Conservation (phyloP, 2,888 invertebrate species). For the Eupithecia tripunctaria region DNA sequence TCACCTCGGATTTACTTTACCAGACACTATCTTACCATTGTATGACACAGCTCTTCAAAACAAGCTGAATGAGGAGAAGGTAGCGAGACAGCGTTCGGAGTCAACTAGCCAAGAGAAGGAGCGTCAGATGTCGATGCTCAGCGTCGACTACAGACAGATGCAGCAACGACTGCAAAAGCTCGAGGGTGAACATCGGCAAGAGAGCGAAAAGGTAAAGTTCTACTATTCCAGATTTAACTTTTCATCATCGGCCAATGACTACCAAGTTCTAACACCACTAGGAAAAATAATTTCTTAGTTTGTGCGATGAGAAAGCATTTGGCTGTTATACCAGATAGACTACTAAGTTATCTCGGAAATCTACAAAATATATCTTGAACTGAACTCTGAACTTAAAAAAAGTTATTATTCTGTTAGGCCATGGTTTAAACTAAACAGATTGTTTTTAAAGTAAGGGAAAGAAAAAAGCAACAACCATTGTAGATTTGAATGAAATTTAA, state of each 20-base stretch:
- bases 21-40: slow-evolving; percentile 1
- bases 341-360: neutral
- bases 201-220: slow-evolving; percentile 89
- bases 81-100: slow-evolving; percentile 93
- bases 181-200: slow-evolving; percentile 96
- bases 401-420: too few species aligned
- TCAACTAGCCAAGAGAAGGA: slow-evolving; percentile 95
- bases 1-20: slow-evolving; percentile 9
- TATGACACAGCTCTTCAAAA: slow-evolving; percentile 90
- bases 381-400: too few species aligned
- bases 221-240: neutral
- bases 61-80: slow-evolving; percentile 96
- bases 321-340: neutral
- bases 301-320: neutral
- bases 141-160: slow-evolving; percentile 97
- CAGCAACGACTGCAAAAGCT: slow-evolving; percentile 94
- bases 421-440: too few species aligned
- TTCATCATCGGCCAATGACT: neutral
- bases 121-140: slow-evolving; percentile 96
- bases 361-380: neutral
- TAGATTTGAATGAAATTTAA: too few species aligned
- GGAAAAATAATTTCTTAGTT: neutral
- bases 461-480: too few species aligned
- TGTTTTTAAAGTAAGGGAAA: too few species aligned
- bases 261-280: neutral